Conservation (phyloP, 2,113 vertebrate species). For the Labrus mixtus region DNA sequence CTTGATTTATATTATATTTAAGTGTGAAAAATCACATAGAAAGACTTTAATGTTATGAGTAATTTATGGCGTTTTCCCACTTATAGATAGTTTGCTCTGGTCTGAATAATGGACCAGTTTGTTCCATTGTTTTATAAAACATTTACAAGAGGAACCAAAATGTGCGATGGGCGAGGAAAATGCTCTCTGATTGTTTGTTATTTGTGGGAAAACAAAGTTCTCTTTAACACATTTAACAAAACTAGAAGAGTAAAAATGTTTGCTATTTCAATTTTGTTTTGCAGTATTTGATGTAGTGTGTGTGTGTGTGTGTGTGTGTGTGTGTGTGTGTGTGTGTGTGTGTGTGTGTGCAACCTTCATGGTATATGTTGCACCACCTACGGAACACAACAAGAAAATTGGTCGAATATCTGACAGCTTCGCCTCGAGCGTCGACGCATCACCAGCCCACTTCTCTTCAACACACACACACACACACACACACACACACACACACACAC, state of each 20-base stretch:
- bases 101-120: no score
- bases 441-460: conserved; percentile 66
- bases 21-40: no score
- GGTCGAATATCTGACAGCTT: conserved; percentile 72
- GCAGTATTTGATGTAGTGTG: background rate
- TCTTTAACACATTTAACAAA: no score
- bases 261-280: conserved; percentile 16
- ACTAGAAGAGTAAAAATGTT: background rate
- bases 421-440: conserved; percentile 59
- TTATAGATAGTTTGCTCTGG: no score
- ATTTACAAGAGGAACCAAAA: no score
- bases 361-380: conserved; percentile 49
- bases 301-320: background rate
- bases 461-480: conserved; percentile 36
- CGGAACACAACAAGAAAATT: conserved; percentile 50
- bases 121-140: no score
- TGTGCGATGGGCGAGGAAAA: no score
- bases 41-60: no score
- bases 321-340: background rate
- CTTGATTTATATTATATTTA: no score
- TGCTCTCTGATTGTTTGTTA: no score
- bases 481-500: conserved; percentile 16
- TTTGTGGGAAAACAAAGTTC: no score
- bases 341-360: conserved; percentile 20
- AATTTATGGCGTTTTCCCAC: no score